Evolutionary conservation across 2,797 vertebrate genomes (phyloP), one percentile per base, ranked within the genome.

Genomic region (Malurus leucopterus): DNA sequence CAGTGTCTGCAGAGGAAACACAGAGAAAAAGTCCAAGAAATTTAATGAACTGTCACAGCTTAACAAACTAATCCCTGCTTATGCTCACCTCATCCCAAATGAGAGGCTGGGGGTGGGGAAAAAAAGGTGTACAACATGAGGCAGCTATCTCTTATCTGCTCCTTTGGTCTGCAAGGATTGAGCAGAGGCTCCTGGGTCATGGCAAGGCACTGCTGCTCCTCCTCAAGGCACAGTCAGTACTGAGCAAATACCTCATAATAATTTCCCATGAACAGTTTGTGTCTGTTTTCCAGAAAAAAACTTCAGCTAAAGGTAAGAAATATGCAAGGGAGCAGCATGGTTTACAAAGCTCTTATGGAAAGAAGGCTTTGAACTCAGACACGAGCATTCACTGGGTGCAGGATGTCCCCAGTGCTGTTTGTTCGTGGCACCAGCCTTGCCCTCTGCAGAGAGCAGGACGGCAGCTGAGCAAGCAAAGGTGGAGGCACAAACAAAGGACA

Each of bases 41-140:
- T 92, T 84, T 93, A 93, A 95, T 89, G 90, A 94, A 92, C 90
- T 95, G 88, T 82, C 88, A 68, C 82, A 85, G 84, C 73, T 93
- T 93, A 92, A 92, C 76, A 77, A 94, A 94, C 91, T 93, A 94
- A 93, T 91, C 85, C 89, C 76, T 78, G 82, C 76, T 95, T 92
- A 89, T 53, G 82, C 76, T 87, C 93, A 93, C 87, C 87, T 94
- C 85, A 90, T 92, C 76, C 51, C 79, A 86, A 77, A 87, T 58
- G 84, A 92, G 85, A 87, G n/a, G 44, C 62, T 78, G 58, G 49
- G 38, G 36, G n/a, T n/a, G 32, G 44, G 38, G 29, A 49, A 32
- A 49, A 76, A 34, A 24, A 6, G 41, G 59, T 8, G 58, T 69
- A 46, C 55, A 89, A n/a, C 72, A 43, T 27, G 71, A 87, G 58